These are phyloP conservation scores for Polyommatus iphigenia DNA, from an alignment of 2,888 invertebrate genomes.

Conservation along the genomic window DNA sequence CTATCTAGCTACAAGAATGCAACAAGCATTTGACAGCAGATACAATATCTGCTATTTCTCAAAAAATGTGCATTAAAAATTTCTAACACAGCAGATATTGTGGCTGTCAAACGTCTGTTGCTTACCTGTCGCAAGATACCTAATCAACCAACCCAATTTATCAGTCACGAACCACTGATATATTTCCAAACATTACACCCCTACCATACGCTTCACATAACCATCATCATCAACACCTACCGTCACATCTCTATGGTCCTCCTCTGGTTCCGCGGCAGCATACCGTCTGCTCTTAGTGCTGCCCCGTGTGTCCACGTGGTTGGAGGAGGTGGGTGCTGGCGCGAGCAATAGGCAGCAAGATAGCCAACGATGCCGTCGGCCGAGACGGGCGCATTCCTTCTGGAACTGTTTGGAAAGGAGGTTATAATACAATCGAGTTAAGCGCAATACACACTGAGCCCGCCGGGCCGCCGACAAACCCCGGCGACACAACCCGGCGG, in stretches of 20 bases:
- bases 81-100: too few species aligned
- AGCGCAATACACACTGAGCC: too few species aligned
- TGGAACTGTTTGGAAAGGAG: constrained; percentile 60
- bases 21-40: too few species aligned
- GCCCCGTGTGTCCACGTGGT: constrained; percentile 64
- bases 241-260: constrained; percentile 71
- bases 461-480: too few species aligned
- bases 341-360: constrained; percentile 68
- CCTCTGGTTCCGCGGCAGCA: constrained; percentile 59
- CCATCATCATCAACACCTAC: constrained; percentile 45
- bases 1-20: too few species aligned
- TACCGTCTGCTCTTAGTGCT: constrained; percentile 67
- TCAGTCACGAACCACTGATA: too few species aligned
- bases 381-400: constrained; percentile 67
- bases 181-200: not conserved
- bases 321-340: constrained; percentile 56
- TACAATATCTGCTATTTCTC: too few species aligned
- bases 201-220: not conserved
- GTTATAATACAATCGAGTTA: not conserved
- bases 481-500: too few species aligned
- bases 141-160: not conserved
- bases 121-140: too few species aligned
- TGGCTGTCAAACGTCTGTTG: too few species aligned
- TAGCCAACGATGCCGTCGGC: constrained; percentile 69
- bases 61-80: too few species aligned